Conservation (phyloP, 2,113 vertebrate genomes). For the Clarias macrocephalus region DNA sequence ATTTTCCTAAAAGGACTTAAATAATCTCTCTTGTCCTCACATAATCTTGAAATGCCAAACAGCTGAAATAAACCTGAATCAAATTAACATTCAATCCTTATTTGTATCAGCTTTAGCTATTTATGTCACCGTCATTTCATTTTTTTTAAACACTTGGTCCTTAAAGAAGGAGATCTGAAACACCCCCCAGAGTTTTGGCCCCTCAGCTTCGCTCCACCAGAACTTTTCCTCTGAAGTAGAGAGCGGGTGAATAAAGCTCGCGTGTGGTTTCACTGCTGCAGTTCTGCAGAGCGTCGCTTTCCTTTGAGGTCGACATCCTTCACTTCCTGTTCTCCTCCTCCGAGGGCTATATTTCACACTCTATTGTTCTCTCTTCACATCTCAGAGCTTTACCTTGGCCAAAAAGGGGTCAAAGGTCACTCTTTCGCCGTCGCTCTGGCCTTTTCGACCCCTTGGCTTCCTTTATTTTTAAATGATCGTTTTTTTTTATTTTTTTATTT, state of each 20-base stretch:
- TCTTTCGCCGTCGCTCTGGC: neutral
- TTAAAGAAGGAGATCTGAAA: neutral
- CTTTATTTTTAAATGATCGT: too few relatives aligned
- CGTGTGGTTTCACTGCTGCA: constrained; percentile 23
- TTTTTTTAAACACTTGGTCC: neutral
- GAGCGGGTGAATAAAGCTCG: neutral
- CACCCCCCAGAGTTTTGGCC: neutral
- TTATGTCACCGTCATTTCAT: too few relatives aligned
- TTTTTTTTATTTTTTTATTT: neutral
- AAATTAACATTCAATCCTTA: neutral
- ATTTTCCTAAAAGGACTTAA: neutral
- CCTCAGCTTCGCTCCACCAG: neutral
- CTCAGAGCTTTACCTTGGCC: neutral
- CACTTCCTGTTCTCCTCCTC: constrained; percentile 48
- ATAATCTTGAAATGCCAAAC: neutral
- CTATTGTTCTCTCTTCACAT: neutral
- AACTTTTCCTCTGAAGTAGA: neutral
- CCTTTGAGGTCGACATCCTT: constrained; percentile 5
- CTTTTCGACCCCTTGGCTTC: neutral
- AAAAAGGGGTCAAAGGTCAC: constrained; percentile 18
- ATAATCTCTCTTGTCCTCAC: too few relatives aligned
- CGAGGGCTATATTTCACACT: constrained; percentile 15
- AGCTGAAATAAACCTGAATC: neutral
- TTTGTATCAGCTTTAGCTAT: neutral
- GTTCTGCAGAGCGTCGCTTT: neutral